phyloP scores from a whole-genome alignment of 2,888 invertebrate genomes.

The Eilema caniola region DNA sequence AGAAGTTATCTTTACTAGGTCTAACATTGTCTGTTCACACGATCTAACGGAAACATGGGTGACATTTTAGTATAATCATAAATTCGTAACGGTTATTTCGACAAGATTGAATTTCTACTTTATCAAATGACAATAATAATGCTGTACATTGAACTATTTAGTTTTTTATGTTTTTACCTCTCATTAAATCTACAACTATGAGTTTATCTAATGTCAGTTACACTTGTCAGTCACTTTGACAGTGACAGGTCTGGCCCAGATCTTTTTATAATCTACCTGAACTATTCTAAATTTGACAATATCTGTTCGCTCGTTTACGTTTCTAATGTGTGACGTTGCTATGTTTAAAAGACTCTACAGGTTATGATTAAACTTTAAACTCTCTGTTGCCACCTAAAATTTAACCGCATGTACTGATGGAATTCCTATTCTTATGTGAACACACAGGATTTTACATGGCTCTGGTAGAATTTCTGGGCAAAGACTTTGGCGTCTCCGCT shows the following conservation, averaged over 20 bases:
- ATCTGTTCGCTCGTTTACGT: neutral
- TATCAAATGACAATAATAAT: slow-evolving; percentile 7
- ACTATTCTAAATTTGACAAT: neutral
- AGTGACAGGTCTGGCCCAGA: slow-evolving; percentile 3
- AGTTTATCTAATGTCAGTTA: neutral
- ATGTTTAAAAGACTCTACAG: no score
- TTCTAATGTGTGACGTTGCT: no score
- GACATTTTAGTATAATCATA: neutral
- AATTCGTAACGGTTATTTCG: neutral
- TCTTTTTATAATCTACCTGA: neutral
- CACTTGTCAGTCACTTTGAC: neutral
- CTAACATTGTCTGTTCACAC: neutral
- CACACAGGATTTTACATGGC: no score
- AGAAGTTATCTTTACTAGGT: neutral
- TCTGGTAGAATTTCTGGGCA: no score
- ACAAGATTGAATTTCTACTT: slow-evolving; percentile 4
- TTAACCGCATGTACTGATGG: no score
- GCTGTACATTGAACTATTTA: neutral
- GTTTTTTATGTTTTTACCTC: neutral
- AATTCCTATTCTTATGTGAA: no score
- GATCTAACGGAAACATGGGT: neutral
- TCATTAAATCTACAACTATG: slow-evolving; percentile 1
- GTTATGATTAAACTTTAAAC: no score
- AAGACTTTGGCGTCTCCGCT: no score
- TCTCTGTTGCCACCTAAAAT: no score